phyloP scores from a whole-genome alignment of 2,888 invertebrate genomes.

The Drosophila quasianomalipes region DNA sequence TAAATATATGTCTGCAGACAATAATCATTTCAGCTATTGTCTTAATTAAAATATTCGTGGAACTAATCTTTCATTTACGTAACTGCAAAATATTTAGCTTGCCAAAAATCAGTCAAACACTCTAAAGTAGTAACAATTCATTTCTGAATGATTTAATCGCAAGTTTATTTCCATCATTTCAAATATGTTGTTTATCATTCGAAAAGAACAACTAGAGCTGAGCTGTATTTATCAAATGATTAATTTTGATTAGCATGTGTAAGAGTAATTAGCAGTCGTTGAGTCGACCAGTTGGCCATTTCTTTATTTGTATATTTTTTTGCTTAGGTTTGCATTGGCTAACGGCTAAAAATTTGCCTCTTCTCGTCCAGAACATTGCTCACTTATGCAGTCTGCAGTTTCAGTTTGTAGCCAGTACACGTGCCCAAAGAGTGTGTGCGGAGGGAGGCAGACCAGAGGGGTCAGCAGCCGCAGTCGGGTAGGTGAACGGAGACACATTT shows the following conservation, averaged over 20 bases:
- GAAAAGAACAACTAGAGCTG: background rate
- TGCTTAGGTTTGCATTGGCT: constrained; percentile 36
- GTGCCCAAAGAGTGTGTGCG: background rate
- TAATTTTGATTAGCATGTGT: background rate
- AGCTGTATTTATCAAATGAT: background rate
- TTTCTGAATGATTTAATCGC: background rate
- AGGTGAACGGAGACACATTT: constrained; percentile 59
- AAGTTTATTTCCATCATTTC: background rate
- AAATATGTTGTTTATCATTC: background rate
- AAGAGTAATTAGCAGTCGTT: constrained; percentile 31
- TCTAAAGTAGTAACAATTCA: background rate
- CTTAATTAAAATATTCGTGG: background rate
- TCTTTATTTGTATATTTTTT: background rate
- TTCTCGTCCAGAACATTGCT: constrained; percentile 20
- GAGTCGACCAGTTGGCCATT: background rate
- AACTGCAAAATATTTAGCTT: background rate
- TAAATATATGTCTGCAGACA: background rate
- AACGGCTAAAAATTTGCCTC: constrained; percentile 51
- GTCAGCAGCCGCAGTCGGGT: background rate
- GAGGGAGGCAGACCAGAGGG: no score
- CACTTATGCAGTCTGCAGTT: constrained; percentile 51
- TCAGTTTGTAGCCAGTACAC: constrained; percentile 26
- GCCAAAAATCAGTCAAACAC: background rate
- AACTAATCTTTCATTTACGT: background rate
- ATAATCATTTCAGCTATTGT: background rate